A percentile compares a stretch with the other conserved stretches of the same genome.
Evolutionary conservation across 2,113 vertebrate genomes (phyloP).

Genomic region (Rhinichthys klamathensis): DNA sequence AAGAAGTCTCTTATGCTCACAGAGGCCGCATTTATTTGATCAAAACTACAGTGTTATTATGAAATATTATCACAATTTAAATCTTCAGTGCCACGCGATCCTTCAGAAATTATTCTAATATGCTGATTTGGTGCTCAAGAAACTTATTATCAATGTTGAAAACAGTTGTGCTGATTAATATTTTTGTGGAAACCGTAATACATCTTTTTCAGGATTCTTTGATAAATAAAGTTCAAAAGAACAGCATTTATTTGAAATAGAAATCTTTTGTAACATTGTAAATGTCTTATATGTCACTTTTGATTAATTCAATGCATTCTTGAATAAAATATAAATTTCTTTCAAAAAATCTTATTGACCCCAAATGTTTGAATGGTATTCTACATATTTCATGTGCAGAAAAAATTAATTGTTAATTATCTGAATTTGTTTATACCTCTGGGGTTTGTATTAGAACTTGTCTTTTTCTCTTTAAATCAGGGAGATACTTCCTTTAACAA

Average conservation of each 20-base stretch:
- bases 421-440: neutral
- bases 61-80: neutral
- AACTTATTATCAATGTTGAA: neutral
- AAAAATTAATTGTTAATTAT: neutral
- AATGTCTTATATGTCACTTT: neutral
- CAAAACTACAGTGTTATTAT: neutral
- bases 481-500: neutral
- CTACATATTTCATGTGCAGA: neutral
- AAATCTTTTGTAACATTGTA: neutral
- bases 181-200: neutral
- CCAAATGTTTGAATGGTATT: neutral
- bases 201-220: too few relatives aligned
- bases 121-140: neutral
- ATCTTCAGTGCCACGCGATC: neutral
- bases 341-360: neutral
- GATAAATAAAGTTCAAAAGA: too few relatives aligned
- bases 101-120: neutral
- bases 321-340: neutral
- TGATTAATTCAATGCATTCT: neutral
- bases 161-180: neutral
- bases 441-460: neutral
- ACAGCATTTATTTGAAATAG: neutral
- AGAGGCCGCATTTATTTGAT: neutral
- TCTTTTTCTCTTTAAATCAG: neutral
- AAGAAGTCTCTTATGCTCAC: neutral